These are phyloP conservation scores for Okapia johnstoni DNA, from an alignment of 2,113 vertebrate genomes.

Conservation along the genomic window DNA sequence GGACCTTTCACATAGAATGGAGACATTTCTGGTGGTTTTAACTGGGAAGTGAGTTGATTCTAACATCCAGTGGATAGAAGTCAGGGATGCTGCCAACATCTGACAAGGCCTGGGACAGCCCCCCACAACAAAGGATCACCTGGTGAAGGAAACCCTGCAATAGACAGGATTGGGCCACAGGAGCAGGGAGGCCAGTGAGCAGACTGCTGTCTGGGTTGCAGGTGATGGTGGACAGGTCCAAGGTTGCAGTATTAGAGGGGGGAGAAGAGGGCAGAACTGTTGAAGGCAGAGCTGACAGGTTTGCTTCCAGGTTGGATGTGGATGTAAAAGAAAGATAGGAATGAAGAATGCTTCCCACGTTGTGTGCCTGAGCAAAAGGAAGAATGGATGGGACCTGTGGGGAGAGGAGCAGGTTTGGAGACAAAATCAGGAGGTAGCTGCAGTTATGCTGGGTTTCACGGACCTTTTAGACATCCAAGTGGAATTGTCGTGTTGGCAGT, in stretches of 20 bases:
- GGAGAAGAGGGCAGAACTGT: neutral
- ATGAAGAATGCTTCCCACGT: neutral
- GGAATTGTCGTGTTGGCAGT: no score
- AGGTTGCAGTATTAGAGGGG: neutral
- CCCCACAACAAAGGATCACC: neutral
- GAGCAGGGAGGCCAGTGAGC: neutral
- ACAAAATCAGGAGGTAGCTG: neutral
- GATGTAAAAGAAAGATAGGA: neutral
- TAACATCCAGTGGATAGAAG: neutral
- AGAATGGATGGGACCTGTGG: neutral
- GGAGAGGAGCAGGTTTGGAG: neutral
- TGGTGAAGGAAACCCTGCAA: neutral
- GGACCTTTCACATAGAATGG: neutral
- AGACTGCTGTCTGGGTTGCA: neutral
- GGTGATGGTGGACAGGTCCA: neutral
- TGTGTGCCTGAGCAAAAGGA: neutral
- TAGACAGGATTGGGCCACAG: neutral
- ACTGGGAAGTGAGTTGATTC: neutral
- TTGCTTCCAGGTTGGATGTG: neutral
- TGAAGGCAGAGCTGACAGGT: neutral
- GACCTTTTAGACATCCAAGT: neutral
- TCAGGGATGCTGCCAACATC: neutral
- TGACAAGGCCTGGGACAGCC: neutral
- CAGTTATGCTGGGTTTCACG: neutral
- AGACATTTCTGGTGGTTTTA: neutral